Base-by-base conservation (phyloP, 2,888 invertebrate species). In the Netelia inedita region DNA sequence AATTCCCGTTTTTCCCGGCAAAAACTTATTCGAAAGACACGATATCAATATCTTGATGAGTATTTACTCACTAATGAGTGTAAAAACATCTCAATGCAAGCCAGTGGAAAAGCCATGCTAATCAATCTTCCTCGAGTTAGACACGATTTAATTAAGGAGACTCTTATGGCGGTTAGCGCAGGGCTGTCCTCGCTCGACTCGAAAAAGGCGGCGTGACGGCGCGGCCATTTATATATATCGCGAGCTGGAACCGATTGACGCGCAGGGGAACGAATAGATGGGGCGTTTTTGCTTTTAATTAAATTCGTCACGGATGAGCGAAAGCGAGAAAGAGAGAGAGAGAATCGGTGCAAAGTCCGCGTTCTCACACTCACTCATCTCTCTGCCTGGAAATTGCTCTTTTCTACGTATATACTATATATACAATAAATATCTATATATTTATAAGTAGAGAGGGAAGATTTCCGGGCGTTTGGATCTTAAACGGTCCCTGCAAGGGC, bases 251-350 rank as follows among this genome's bases (percentile, higher is more conserved):
- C 83, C 81, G 73, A 87, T 87, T 84, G 78, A 79, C 69, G 61
- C 65, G 41, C 11, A n/a, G 55, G 69, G 28, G 16, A 65, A 75
- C 73, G 85, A 82, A 81, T 84, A 81, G 75, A 61, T 75, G 72
- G 78, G 78, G 83, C 86, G 83, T 82, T 69, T 84, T 46, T 82
- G 88, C 82, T 86, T 89, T 86, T 88, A 89, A 89, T 89, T 89
- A 89, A 89, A 89, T 89, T 87, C 87, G 87, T 87, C 86, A 85
- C 80, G 88, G 84, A 82, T 79, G 79, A 83, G 65, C 66, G 35
- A 81, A 69, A 53, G 57, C 21, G 16, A 61, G 78, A 53, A 10
- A 73, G 19, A 55, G 59, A 73, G 53, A 35, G 53, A 63, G 61
- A 85, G 74, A 71, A 71, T 69, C 72, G 50, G 66, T 76, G 66